Evolutionary conservation across 2,113 vertebrate species (phyloP), one percentile per base, ranked within the genome.

Genomic region (Erpornis zantholeuca): DNA sequence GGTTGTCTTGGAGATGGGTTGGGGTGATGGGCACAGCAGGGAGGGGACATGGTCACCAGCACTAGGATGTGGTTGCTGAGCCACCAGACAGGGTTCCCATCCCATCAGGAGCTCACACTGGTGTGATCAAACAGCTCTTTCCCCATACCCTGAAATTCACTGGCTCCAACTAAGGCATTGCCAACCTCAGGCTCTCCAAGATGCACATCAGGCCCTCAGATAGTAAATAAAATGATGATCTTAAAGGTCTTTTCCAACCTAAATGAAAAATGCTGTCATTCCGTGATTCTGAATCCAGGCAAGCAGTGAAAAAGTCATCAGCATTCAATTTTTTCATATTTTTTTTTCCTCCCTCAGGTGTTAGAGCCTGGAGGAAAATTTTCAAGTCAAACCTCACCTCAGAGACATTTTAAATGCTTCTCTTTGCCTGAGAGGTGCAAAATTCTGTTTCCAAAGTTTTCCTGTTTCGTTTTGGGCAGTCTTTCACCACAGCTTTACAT

Each of bases 101-200:
- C 45, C 59, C 60, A 33, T 42, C 38, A 15, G 28, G 2, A 47
- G 29, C 36, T 88, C 71, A 17, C 56, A 7, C 16, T 54, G 49
- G 1, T 59, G 40, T 15, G 31, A 22, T 42, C 38, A 57, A 10
- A 18, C 31, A n/a, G 14, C 18, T 68, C 22, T 49, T 66, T 25
- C 15, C 7, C 35, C 27, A 18, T 0, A 0, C 25, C 42, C 40
- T 68, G 21, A 38, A 72, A 40, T 47, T 33, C 17, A 21, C 9
- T 0, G 0, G 1, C 29, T 65, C 57, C 18, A 9, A 2, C 49
- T 5, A 0, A 27, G 44, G 15, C 40, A 9, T 7, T 79, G 44
- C 12, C 29, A 14, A 1, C 28, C 66, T 63, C 29, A 36, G 29
- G 19, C 35, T 85, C 53, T 56, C 68, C 63, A 56, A 35, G 57